Evolutionary conservation across 2,113 vertebrate species (phyloP), one percentile per base, ranked within the genome.

Genomic region (Scytalopus superciliaris): DNA sequence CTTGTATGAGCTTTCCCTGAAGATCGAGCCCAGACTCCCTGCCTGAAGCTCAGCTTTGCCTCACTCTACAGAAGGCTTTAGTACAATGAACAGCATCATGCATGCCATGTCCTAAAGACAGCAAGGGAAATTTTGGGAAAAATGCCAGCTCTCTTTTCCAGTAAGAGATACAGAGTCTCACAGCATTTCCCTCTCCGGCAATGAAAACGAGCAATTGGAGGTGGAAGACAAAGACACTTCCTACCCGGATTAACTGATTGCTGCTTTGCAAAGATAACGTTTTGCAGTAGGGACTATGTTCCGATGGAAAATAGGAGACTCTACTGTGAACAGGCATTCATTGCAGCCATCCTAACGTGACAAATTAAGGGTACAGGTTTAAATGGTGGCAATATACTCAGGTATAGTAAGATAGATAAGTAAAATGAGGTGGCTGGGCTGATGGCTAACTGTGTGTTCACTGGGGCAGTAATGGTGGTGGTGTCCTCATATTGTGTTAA

Each of bases 1-100:
- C 0, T 97, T 99, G 50, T 99, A 99, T 76, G 99, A 99, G 86
- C 98, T 99, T 88, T 99, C 99, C 7, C 98, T 99, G 86, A 99
- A 99, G 97, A 99, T 99, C 23, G 99, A 99, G 97, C 99, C 99
- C 87, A 98, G 99, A 93, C 98, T 99, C 80, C 99, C 99, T 4
- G 99, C 99, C 97, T 99, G 99, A 99, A 67, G 72, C 93, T 39
- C 76, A 86, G 73, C 96, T 87, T 93, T 80, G 74, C 89, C 86
- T 84, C 93, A 33, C 31, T 72, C 93, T 76, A 74, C 66, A 55
- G 92, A 95, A 88, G 57, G 33, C 81, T 94, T 91, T 92, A 94
- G 66, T 56, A 82, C 88, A 81, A 42, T 59, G 49, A 88, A 91
- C 88, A 77, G 77, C 93, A 73, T 68, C 66, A 33, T 97, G 96